phyloP scores from a whole-genome alignment of 1,140 invertebrate genomes.

The Heliconius hewitsoni region DNA sequence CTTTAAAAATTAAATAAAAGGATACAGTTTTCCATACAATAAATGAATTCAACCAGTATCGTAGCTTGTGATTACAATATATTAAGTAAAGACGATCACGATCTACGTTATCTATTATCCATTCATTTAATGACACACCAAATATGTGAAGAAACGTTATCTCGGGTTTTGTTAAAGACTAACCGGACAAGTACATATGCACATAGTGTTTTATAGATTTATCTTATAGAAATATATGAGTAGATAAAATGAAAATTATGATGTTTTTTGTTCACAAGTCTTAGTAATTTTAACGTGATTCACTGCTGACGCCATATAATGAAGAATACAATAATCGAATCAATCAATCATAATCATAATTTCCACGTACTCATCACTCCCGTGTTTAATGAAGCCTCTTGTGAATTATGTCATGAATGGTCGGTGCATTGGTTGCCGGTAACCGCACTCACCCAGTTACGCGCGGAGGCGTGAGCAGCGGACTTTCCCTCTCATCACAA shows the following conservation, averaged over 20 bases:
- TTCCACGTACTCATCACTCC: slow-evolving; percentile 35
- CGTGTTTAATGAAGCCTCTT: slow-evolving; percentile 45
- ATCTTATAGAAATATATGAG: slow-evolving; percentile 21
- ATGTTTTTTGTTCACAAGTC: neutral
- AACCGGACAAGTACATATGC: no score
- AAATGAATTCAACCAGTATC: no score
- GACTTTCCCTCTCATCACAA: slow-evolving; percentile 76
- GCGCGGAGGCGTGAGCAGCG: slow-evolving; percentile 69
- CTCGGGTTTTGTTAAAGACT: no score
- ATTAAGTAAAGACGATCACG: no score
- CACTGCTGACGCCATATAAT: slow-evolving; percentile 20
- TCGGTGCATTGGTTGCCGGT: slow-evolving; percentile 69
- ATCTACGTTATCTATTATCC: no score
- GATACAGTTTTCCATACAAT: no score
- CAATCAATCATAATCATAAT: slow-evolving; percentile 40
- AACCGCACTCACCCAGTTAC: slow-evolving; percentile 76
- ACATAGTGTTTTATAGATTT: neutral
- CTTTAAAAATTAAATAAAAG: no score
- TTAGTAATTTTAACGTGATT: slow-evolving; percentile 17
- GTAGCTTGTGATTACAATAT: no score
- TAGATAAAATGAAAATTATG: neutral
- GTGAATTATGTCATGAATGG: slow-evolving; percentile 75
- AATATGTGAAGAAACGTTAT: no score
- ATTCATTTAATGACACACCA: no score
- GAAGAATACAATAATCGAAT: slow-evolving; percentile 29